Conservation (phyloP, 1,140 invertebrate genomes). For the Lasioglossum baleicum region DNA sequence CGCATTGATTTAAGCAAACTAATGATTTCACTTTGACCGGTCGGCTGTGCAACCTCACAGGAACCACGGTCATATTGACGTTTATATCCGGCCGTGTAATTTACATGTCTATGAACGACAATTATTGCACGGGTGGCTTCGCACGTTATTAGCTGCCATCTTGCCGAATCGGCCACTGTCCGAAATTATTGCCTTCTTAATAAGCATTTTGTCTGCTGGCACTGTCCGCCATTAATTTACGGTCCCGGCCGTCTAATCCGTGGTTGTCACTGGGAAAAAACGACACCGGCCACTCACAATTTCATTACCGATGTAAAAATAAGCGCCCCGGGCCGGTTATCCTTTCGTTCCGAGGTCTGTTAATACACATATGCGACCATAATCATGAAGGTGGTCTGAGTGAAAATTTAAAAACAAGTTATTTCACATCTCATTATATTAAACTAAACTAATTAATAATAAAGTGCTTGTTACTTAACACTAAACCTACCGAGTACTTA, state of each 20-base stretch:
- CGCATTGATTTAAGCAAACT: constrained; percentile 81
- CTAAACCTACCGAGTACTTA: too few species aligned
- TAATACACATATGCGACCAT: too few species aligned
- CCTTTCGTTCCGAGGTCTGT: too few species aligned
- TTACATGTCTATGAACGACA: constrained; percentile 79
- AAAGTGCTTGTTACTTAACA: too few species aligned
- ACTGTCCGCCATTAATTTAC: constrained; percentile 18
- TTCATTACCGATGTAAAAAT: neutral
- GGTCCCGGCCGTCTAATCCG: constrained; percentile 4
- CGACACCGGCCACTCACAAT: neutral
- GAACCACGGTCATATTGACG: constrained; percentile 76
- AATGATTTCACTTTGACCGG: constrained; percentile 81
- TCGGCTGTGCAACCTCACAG: constrained; percentile 64
- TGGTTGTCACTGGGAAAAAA: constrained; percentile 21
- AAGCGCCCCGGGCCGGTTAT: neutral
- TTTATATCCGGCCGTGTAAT: constrained; percentile 77
- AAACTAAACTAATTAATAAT: too few species aligned
- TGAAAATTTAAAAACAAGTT: too few species aligned
- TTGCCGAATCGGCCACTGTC: constrained; percentile 21
- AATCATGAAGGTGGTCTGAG: too few species aligned
- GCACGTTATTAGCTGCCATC: constrained; percentile 54
- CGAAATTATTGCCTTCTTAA: constrained; percentile 47
- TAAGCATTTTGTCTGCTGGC: constrained; percentile 10
- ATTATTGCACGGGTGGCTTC: constrained; percentile 67
- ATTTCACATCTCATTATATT: too few species aligned